phyloP scores from a whole-genome alignment of 2,888 invertebrate species.

The Ectemnius cavifrons region DNA sequence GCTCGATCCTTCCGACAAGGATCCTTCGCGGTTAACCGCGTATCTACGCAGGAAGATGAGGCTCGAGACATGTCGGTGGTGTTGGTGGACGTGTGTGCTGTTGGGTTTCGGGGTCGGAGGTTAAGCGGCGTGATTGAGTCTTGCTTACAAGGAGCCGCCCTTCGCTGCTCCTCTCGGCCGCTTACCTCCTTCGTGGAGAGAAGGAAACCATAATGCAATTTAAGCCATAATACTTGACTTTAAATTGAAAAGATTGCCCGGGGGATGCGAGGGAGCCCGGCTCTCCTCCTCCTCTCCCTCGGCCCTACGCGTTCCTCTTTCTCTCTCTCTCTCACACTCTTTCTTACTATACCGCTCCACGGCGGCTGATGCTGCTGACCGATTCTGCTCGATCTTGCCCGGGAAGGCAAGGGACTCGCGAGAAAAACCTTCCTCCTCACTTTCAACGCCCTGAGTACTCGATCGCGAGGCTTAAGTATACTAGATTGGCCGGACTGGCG shows the following conservation, averaged over 20 bases:
- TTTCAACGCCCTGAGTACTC: not conserved
- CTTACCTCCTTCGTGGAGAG: constrained; percentile 63
- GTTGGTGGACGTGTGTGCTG: constrained; percentile 35
- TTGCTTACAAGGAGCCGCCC: constrained; percentile 76
- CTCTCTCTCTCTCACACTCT: not conserved
- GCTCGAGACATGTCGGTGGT: constrained; percentile 23
- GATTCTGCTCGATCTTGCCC: no score
- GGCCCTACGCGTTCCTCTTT: no score
- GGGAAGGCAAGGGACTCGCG: no score
- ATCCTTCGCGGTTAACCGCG: constrained; percentile 12
- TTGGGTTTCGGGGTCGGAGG: constrained; percentile 71
- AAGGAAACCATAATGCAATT: constrained; percentile 78
- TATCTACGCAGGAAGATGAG: constrained; percentile 18
- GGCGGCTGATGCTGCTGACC: not conserved
- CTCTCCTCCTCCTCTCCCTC: no score
- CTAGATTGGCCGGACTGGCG: constrained; percentile 19
- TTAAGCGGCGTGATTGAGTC: constrained; percentile 78
- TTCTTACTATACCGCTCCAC: not conserved
- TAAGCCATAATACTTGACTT: constrained; percentile 78
- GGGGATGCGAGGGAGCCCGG: constrained; percentile 74
- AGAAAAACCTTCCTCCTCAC: constrained; percentile 1
- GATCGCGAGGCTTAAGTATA: not conserved
- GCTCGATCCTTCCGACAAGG: constrained; percentile 9
- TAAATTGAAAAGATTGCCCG: constrained; percentile 78
- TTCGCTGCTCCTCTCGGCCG: constrained; percentile 64